Base-by-base conservation (phyloP, 2,113 vertebrate genomes). In the Notothenia rossii region DNA sequence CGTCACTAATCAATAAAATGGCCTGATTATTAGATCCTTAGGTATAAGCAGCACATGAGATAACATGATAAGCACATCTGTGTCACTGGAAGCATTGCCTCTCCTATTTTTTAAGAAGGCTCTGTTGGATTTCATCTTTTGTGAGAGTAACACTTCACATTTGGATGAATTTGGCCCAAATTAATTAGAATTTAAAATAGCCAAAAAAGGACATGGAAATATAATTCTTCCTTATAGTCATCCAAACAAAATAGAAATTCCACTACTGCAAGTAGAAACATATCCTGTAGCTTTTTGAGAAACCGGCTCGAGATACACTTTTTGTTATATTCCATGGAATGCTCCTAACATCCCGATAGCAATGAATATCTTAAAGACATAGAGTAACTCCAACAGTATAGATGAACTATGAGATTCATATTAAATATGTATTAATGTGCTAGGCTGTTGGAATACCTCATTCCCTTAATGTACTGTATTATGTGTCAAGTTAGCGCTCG, bases 401-500 rank as follows among this genome's bases (percentile, higher is more conserved):
- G 25, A 25, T 25, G 25, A 25, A 25, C 25, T 25, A 25, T 25
- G 25, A 25, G 25, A 25, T 25, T 25, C 25, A 25, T 25, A 25
- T 25, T 25, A 25, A 25, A 25, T 25, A 25, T 25, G 2, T 25
- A 25, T 25, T 29, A 6, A 40, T 40, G 36, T 40, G 5, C 36
- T 40, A 40, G 36, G 7, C 36, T 8, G 7, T 49, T 10, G 0
- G 0, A 50, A 22, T 29, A 22, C 2, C 43, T 0, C 48, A 10
- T 53, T 48, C 46, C 22, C 22, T 15, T 29, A 10, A 5, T 36
- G 15, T 29, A 29, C 22, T 15, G 12, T 11, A 1, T 20, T 1
- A 0, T 9, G 9, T 45, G 56, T 67, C 29, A 86, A 84, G 71
- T 69, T 65, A 22, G 33, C 63, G 9, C 6, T 63, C 12, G 33